Conservation (phyloP, 2,888 invertebrate genomes). For the Chymomyza fuscimana region DNA sequence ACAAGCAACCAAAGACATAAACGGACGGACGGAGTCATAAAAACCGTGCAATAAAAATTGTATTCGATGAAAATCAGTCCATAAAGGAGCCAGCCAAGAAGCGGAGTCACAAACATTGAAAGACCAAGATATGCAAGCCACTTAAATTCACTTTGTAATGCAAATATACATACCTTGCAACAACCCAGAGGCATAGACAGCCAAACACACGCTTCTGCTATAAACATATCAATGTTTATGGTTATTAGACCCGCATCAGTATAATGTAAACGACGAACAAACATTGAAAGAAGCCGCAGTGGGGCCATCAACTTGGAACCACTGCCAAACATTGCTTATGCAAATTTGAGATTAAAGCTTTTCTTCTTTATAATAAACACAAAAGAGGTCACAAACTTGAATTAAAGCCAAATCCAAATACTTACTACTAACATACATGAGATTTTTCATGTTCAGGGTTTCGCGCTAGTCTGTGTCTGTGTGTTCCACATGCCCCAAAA, state of each 20-base stretch:
- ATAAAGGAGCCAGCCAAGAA: conserved; percentile 21
- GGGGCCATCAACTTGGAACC: not conserved
- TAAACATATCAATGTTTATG: conserved; percentile 70
- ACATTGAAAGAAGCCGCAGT: conserved; percentile 6
- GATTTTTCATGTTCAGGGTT: conserved; percentile 55
- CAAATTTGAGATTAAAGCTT: conserved; percentile 53
- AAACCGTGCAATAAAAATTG: conserved; percentile 63
- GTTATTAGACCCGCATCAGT: conserved; percentile 58
- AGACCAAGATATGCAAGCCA: conserved; percentile 21
- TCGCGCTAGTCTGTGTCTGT: conserved; percentile 29
- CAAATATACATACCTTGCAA: conserved; percentile 47
- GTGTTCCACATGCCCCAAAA: conserved; percentile 37
- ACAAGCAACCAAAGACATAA: conserved; percentile 1
- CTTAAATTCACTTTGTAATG: conserved; percentile 66
- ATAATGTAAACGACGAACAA: conserved; percentile 15
- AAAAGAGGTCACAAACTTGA: not conserved
- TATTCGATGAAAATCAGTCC: conserved; percentile 66
- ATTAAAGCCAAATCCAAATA: conserved; percentile 31
- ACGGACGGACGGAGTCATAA: conserved; percentile 28
- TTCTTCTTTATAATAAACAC: conserved; percentile 15
- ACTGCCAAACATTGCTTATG: conserved; percentile 39
- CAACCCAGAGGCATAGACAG: conserved; percentile 31
- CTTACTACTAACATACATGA: conserved; percentile 30
- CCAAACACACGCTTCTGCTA: conserved; percentile 44
- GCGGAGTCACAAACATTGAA: not conserved